Conservation (phyloP, 2,113 vertebrate genomes). For the Burhinus oedicnemus region DNA sequence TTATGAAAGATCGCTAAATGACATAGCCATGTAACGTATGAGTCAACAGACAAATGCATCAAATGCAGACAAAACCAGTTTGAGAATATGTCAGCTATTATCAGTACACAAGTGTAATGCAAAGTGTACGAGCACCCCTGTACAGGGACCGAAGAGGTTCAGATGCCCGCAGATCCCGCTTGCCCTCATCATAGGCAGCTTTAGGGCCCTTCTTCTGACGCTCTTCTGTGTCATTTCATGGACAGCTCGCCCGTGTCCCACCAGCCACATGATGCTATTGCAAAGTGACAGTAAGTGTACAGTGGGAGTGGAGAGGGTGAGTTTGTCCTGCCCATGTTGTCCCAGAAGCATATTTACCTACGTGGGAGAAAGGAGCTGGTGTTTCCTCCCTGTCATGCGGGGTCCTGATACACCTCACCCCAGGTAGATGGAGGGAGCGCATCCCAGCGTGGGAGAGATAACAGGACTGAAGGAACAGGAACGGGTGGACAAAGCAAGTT, state of each 20-base stretch:
- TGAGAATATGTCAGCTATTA: rapidly evolving
- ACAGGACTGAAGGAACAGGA: rapidly evolving
- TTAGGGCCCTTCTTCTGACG: not conserved
- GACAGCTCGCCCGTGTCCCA: not conserved
- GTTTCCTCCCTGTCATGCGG: rapidly evolving
- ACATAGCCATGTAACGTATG: not conserved
- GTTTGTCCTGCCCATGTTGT: not conserved
- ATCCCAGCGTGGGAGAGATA: not conserved
- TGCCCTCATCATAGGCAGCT: not conserved
- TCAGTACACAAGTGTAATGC: not conserved
- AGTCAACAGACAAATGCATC: not conserved
- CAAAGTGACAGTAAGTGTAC: not conserved
- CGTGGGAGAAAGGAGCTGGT: rapidly evolving
- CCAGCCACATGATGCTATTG: rapidly evolving
- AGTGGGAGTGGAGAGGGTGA: rapidly evolving
- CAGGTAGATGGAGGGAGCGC: rapidly evolving
- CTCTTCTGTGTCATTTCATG: not conserved
- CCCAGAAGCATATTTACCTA: not conserved
- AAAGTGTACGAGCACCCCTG: not conserved
- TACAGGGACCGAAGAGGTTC: not conserved
- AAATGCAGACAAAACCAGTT: not conserved
- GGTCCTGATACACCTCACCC: not conserved
- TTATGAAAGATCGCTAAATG: not conserved
- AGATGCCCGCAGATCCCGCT: not conserved
- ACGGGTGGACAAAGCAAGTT: rapidly evolving